These are phyloP conservation scores for Ceratosolen fusciceps DNA, from an alignment of 1,140 invertebrate genomes.

Conservation along the genomic window DNA sequence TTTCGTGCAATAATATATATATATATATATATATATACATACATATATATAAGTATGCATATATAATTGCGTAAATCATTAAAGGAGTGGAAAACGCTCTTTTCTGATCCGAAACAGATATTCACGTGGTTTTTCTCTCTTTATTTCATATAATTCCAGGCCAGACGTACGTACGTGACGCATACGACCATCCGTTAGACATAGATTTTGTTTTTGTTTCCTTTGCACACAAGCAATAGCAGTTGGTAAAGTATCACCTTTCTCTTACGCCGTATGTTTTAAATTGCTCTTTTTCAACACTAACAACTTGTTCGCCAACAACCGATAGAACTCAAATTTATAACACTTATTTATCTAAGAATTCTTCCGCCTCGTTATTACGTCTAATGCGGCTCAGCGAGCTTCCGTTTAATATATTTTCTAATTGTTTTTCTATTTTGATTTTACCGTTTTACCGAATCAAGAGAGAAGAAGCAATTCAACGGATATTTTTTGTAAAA, in stretches of 20 bases:
- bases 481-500: conserved; percentile 10
- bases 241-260: conserved; percentile 40
- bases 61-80: too few species aligned
- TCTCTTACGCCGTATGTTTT: conserved; percentile 19
- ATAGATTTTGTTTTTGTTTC: conserved; percentile 47
- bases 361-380: conserved; percentile 24
- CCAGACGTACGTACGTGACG: conserved; percentile 44
- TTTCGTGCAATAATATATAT: conserved; percentile 27
- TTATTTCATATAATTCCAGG: conserved; percentile 37
- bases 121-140: conserved; percentile 34
- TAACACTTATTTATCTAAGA: conserved; percentile 45
- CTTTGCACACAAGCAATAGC: conserved; percentile 47
- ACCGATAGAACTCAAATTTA: conserved; percentile 40
- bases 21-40: background rate
- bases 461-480: conserved; percentile 28
- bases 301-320: conserved; percentile 40
- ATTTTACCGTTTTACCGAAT: background rate
- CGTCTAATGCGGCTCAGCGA: conserved; percentile 36
- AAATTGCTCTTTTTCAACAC: conserved; percentile 42
- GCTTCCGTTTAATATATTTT: background rate
- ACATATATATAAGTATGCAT: too few species aligned
- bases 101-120: conserved; percentile 30
- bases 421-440: conserved; percentile 31
- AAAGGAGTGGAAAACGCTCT: conserved; percentile 15
- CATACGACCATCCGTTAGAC: conserved; percentile 47